Evolutionary conservation across 2,888 invertebrate species (phyloP).

Genomic region (Agrochola circellaris): DNA sequence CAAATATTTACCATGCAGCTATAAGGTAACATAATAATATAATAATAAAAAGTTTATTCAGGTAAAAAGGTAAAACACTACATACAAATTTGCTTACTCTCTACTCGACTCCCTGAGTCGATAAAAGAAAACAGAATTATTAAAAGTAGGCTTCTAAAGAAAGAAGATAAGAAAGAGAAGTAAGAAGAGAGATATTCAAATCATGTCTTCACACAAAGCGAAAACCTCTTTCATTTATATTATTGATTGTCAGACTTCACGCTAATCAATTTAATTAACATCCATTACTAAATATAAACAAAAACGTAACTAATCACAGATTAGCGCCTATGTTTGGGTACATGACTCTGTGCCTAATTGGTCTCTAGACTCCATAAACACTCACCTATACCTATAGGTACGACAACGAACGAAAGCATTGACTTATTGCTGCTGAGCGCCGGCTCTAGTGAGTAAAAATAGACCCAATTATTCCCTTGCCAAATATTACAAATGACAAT

Average conservation of each 20-base stretch:
- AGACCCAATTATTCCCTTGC: conserved; percentile 12
- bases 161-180: too few species aligned
- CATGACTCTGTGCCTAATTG: not conserved
- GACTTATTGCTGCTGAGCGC: conserved; percentile 17
- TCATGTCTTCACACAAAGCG: not conserved
- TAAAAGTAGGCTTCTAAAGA: too few species aligned
- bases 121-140: too few species aligned
- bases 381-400: not conserved
- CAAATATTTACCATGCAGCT: too few species aligned
- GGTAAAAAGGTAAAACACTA: too few species aligned
- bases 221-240: not conserved
- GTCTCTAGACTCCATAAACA: not conserved
- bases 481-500: conserved; percentile 31
- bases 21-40: too few species aligned
- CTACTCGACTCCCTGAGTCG: too few species aligned
- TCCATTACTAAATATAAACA: not conserved
- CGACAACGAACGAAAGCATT: not conserved
- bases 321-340: not conserved
- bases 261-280: conserved; percentile 8
- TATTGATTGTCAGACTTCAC: not conserved
- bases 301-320: conserved; percentile 12
- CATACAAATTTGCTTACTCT: too few species aligned
- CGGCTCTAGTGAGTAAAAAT: not conserved
- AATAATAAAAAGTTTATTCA: not conserved
- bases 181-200: not conserved